Percentiles rank a stretch among this genome's conserved stretches.
These are phyloP conservation scores for Promerops cafer DNA, from an alignment of 2,113 vertebrate genomes.

Conservation along the genomic window DNA sequence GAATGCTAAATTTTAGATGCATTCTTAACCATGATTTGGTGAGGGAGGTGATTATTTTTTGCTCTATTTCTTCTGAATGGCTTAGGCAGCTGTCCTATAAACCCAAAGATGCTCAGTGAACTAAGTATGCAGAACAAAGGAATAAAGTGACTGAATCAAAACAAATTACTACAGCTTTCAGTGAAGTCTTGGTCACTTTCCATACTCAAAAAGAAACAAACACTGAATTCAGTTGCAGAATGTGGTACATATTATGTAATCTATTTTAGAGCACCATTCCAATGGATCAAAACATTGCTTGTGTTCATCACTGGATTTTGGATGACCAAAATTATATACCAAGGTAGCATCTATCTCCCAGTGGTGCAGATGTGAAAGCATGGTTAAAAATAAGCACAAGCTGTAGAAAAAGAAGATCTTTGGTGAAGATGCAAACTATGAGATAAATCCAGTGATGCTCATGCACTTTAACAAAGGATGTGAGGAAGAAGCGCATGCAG, in stretches of 20 bases:
- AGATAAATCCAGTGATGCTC: constrained; percentile 33
- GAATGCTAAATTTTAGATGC: background rate
- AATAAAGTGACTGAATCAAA: background rate
- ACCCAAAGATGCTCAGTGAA: background rate
- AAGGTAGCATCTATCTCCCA: background rate
- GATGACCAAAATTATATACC: constrained; percentile 43
- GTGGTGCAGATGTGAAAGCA: constrained; percentile 30
- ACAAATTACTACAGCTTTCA: background rate
- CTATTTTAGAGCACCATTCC: constrained; percentile 41
- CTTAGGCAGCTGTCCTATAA: background rate
- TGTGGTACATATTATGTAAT: background rate
- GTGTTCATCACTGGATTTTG: constrained; percentile 35
- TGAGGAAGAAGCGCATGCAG: constrained; percentile 74
- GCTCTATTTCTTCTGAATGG: background rate
- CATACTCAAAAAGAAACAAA: background rate
- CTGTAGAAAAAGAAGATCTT: background rate
- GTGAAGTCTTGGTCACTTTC: background rate
- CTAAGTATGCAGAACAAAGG: background rate
- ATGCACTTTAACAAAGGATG: constrained; percentile 59
- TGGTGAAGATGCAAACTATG: background rate
- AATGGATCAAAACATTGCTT: constrained; percentile 27
- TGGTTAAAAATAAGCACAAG: constrained; percentile 49
- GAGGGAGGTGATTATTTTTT: background rate
- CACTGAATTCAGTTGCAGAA: background rate
- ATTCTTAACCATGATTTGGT: background rate